phyloP scores from a whole-genome alignment of 2,797 vertebrate genomes.

The Scyliorhinus canicula region DNA sequence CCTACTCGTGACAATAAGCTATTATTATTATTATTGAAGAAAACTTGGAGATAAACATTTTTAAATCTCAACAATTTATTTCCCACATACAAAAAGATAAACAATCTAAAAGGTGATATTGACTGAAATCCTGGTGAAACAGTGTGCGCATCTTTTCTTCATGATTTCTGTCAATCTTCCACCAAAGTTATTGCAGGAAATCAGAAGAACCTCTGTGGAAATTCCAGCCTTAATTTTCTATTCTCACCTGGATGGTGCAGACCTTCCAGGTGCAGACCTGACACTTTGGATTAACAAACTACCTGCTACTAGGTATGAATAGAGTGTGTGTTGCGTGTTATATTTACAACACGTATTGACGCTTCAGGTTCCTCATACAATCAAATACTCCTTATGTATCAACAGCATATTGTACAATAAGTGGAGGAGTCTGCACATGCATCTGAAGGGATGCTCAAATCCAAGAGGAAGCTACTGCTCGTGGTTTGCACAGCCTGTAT shows the following conservation, averaged over 20 bases:
- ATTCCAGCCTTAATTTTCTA: background rate
- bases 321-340: background rate
- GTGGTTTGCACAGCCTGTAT: background rate
- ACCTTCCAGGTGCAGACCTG: background rate
- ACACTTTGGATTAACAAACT: background rate
- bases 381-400: background rate
- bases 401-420: background rate
- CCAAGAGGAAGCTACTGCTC: background rate
- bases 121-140: too few relatives aligned
- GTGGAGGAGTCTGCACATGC: background rate
- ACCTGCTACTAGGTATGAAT: background rate
- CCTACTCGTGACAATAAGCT: too few relatives aligned
- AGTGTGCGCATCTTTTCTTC: background rate
- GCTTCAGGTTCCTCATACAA: background rate
- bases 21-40: too few relatives aligned
- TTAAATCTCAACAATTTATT: background rate
- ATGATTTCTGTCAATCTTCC: background rate
- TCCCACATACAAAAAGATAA: background rate
- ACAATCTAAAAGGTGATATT: background rate
- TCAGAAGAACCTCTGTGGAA: background rate
- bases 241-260: background rate
- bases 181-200: background rate
- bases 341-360: background rate
- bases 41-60: background rate
- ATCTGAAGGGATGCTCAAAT: background rate